Conservation (phyloP, 2,113 vertebrate species). For the Saguinus midas region DNA sequence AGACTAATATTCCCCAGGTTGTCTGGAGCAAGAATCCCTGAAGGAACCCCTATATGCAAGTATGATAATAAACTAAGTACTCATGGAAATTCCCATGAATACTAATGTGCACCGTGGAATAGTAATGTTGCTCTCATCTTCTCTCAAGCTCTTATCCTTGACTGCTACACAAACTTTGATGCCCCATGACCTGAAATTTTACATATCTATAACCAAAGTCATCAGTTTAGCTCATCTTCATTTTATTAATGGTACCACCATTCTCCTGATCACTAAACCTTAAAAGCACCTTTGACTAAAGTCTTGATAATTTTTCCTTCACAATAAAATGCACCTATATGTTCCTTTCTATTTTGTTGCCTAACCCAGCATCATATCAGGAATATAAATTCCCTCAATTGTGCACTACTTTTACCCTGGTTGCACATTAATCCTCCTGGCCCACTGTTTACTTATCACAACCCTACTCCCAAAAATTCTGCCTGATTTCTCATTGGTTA, state of each 20-base stretch:
- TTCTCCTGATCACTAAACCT: neutral
- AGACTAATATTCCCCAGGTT: neutral
- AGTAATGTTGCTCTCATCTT: neutral
- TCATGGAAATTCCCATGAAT: neutral
- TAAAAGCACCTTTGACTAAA: neutral
- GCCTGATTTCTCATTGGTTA: neutral
- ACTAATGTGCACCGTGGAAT: rapidly evolving
- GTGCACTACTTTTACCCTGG: neutral
- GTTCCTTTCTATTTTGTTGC: neutral
- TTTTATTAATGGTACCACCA: neutral
- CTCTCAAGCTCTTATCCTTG: neutral
- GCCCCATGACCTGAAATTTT: neutral
- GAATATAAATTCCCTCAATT: neutral
- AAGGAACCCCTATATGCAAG: neutral
- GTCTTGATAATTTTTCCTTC: neutral
- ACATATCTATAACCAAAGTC: neutral
- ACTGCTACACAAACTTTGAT: neutral
- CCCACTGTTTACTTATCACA: neutral
- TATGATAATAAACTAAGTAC: neutral
- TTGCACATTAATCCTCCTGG: neutral
- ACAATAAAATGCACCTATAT: neutral
- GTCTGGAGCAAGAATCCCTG: neutral
- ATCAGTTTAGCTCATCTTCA: neutral
- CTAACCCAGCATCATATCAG: neutral
- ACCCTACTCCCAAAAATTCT: neutral